These are phyloP conservation scores for Anthonomus grandis DNA, from an alignment of 1,140 invertebrate species.

Conservation along the genomic window DNA sequence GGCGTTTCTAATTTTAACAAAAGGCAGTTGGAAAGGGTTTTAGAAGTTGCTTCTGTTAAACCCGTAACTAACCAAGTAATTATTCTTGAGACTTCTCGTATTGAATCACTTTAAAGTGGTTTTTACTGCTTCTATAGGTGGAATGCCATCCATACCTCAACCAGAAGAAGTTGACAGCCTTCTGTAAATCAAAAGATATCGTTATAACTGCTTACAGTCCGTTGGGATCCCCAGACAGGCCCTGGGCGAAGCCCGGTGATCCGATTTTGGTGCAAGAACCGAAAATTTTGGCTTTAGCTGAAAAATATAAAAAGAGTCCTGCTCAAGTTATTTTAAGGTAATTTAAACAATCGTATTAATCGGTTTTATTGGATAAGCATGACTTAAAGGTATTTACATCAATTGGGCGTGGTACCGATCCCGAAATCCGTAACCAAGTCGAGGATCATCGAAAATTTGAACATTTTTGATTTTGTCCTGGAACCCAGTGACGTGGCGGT, in stretches of 20 bases:
- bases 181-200: constrained; percentile 66
- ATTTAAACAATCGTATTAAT: constrained; percentile 69
- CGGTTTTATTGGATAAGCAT: constrained; percentile 41
- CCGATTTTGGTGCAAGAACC: constrained; percentile 62
- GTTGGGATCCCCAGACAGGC: constrained; percentile 65
- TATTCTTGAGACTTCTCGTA: not conserved
- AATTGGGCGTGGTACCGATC: constrained; percentile 34
- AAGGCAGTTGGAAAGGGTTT: constrained; percentile 69
- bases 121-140: constrained; percentile 52
- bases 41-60: constrained; percentile 62
- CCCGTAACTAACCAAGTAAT: constrained; percentile 70
- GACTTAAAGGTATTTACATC: constrained; percentile 34
- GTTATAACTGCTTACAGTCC: constrained; percentile 78
- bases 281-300: constrained; percentile 47
- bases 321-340: constrained; percentile 46
- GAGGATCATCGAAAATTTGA: constrained; percentile 33
- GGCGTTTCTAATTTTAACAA: constrained; percentile 87
- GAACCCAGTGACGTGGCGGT: constrained; percentile 28
- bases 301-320: constrained; percentile 36
- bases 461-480: constrained; percentile 37
- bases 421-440: constrained; percentile 36
- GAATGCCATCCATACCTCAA: constrained; percentile 63
- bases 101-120: not conserved
- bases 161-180: constrained; percentile 62
- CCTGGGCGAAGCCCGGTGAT: constrained; percentile 62